A percentile compares a stretch with the other conserved stretches of the same genome.
Conservation (phyloP, 1,140 invertebrate species). For the Macrosteles quadrilineatus region DNA sequence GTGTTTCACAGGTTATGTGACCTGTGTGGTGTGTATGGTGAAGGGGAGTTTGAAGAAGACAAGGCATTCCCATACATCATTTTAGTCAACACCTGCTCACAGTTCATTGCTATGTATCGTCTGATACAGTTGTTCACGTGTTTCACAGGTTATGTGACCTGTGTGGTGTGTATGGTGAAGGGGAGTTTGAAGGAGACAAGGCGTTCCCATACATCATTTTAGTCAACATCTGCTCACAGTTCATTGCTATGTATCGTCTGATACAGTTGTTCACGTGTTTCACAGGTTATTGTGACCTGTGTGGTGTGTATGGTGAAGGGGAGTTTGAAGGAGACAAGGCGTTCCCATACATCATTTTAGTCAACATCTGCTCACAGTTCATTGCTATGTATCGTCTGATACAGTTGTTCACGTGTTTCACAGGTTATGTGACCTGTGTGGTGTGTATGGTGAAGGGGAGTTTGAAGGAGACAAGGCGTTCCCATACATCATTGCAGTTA, state of each 20-base stretch:
- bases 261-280: slow-evolving; percentile 95
- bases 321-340: slow-evolving; percentile 82
- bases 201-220: slow-evolving; percentile 90
- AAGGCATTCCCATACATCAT: slow-evolving; percentile 92
- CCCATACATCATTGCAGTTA: slow-evolving; percentile 87
- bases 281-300: slow-evolving; percentile 82
- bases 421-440: slow-evolving; percentile 83
- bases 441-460: slow-evolving; percentile 88
- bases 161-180: slow-evolving; percentile 84
- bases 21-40: slow-evolving; percentile 80
- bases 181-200: slow-evolving; percentile 80
- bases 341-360: slow-evolving; percentile 86
- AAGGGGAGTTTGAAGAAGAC: slow-evolving; percentile 82
- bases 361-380: slow-evolving; percentile 95
- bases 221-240: slow-evolving; percentile 93
- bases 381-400: too few species aligned
- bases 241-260: slow-evolving; percentile 94
- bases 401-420: too few species aligned
- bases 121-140: slow-evolving; percentile 93
- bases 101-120: slow-evolving; percentile 96
- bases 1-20: slow-evolving; percentile 90
- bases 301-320: slow-evolving; percentile 86
- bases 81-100: slow-evolving; percentile 90
- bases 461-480: slow-evolving; percentile 83
- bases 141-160: slow-evolving; percentile 87